These are phyloP conservation scores for Megaptera novaeangliae DNA, from an alignment of 2,113 vertebrate genomes.

Conservation along the genomic window DNA sequence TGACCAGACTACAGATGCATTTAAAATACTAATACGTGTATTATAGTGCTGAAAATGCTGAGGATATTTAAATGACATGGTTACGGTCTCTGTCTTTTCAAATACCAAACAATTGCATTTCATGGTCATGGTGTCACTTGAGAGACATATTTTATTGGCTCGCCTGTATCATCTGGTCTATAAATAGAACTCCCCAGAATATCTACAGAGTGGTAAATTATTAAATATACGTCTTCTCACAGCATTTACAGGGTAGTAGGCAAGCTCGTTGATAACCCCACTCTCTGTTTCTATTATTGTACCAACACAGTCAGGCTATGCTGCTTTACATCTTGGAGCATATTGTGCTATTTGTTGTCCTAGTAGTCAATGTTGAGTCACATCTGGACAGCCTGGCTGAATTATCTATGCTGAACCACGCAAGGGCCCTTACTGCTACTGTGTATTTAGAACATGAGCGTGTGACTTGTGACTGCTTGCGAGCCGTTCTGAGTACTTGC, in stretches of 20 bases:
- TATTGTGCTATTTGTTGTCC: background rate
- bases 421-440: background rate
- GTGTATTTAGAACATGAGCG: background rate
- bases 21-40: slow-evolving; percentile 54
- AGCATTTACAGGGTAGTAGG: background rate
- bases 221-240: slow-evolving; percentile 35
- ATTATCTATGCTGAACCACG: background rate
- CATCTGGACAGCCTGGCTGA: background rate
- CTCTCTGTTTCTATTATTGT: slow-evolving; percentile 36
- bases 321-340: background rate
- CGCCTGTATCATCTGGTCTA: slow-evolving; percentile 2
- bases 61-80: slow-evolving; percentile 37
- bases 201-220: background rate
- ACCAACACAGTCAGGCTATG: background rate
- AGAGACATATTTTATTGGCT: slow-evolving; percentile 33
- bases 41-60: background rate
- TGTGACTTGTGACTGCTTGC: background rate
- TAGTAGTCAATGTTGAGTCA: background rate
- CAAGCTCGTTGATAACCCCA: slow-evolving; percentile 38
- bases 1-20: background rate
- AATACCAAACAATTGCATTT: slow-evolving; percentile 40
- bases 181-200: slow-evolving; percentile 55
- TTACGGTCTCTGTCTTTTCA: background rate
- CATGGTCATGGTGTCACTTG: slow-evolving; percentile 3
- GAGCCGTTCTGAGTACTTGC: background rate